These are phyloP conservation scores for Ceyx erithaca DNA, from an alignment of 2,797 vertebrate species.

Conservation along the genomic window DNA sequence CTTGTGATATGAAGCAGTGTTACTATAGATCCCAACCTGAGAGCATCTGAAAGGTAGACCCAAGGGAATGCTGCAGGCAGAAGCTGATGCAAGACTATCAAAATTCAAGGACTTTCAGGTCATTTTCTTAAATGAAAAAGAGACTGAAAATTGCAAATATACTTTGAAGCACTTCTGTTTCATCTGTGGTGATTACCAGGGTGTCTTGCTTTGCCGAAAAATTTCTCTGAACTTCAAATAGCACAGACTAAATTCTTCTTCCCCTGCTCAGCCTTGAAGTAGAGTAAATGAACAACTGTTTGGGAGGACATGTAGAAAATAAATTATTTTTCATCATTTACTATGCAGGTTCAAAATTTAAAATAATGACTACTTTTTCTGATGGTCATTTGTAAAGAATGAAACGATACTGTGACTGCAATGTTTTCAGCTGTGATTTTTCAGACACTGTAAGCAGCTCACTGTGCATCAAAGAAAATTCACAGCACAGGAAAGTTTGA, in stretches of 20 bases:
- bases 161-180: constrained; percentile 52
- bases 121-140: constrained; percentile 45
- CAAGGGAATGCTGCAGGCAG: constrained; percentile 31
- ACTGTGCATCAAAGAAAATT: constrained; percentile 11
- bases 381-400: neutral
- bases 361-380: neutral
- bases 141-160: constrained; percentile 45
- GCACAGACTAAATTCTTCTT: constrained; percentile 3
- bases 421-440: neutral
- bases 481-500: neutral
- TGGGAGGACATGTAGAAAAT: neutral
- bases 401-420: neutral
- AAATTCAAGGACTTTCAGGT: constrained; percentile 63
- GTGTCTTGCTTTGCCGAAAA: constrained; percentile 31
- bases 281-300: neutral
- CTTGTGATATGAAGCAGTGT: constrained; percentile 35
- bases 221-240: constrained; percentile 62
- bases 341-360: neutral
- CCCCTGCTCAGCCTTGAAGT: neutral
- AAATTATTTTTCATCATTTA: neutral
- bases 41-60: constrained; percentile 40
- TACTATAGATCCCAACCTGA: constrained; percentile 48
- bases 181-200: constrained; percentile 42
- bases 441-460: neutral
- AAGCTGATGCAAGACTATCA: constrained; percentile 37